Percentiles rank a stretch among this genome's conserved stretches.
phyloP scores from a whole-genome alignment of 2,888 invertebrate species.

The Apodemia zela region DNA sequence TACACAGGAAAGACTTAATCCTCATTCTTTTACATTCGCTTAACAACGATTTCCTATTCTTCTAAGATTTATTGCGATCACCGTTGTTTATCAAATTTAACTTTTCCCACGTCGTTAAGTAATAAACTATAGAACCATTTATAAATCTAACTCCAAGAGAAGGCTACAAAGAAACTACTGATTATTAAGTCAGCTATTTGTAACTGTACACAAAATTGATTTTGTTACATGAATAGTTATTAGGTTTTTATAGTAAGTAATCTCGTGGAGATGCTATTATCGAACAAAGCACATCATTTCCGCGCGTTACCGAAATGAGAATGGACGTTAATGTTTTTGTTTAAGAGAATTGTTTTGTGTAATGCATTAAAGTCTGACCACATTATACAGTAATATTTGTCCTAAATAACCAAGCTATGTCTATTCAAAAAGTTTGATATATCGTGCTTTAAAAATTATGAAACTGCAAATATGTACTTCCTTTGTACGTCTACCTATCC shows the following conservation, averaged over 20 bases:
- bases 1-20: background rate
- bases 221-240: slow-evolving; percentile 66
- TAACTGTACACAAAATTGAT: slow-evolving; percentile 71
- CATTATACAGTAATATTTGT: background rate
- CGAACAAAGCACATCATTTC: slow-evolving; percentile 54
- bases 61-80: background rate
- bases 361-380: slow-evolving; percentile 1
- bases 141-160: slow-evolving; percentile 5
- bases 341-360: slow-evolving; percentile 23
- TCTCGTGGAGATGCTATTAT: slow-evolving; percentile 58
- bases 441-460: no score
- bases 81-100: slow-evolving; percentile 8
- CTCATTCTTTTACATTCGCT: background rate
- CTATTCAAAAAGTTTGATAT: background rate
- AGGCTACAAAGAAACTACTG: slow-evolving; percentile 17
- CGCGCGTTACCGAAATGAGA: slow-evolving; percentile 62
- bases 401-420: background rate
- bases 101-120: slow-evolving; percentile 9
- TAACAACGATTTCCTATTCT: background rate
- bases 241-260: slow-evolving; percentile 67
- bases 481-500: no score
- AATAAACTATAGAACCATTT: slow-evolving; percentile 3
- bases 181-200: slow-evolving; percentile 47
- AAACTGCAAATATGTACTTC: no score
- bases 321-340: slow-evolving; percentile 59